phyloP scores from a whole-genome alignment of 2,797 vertebrate genomes.

The Bovichtus variegatus region DNA sequence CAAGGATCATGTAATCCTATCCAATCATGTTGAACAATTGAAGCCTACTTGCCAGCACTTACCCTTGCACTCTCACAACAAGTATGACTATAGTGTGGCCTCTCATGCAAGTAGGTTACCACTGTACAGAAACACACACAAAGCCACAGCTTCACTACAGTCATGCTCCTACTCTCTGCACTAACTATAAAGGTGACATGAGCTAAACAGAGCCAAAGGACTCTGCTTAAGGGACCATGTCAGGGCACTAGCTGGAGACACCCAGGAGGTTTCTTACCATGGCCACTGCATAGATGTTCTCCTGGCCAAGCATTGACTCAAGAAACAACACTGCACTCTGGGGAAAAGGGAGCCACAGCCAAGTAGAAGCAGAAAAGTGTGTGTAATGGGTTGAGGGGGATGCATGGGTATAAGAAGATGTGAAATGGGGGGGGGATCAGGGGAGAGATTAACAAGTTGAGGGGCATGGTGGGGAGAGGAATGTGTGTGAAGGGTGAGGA shows the following conservation, averaged over 20 bases:
- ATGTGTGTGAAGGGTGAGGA: constrained; percentile 56
- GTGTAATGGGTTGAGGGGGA: constrained; percentile 11
- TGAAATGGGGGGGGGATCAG: constrained; percentile 70
- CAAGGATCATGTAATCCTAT: not conserved
- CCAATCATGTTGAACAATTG: constrained; percentile 7
- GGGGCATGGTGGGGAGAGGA: constrained; percentile 41
- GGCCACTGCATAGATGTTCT: constrained; percentile 79
- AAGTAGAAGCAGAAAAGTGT: constrained; percentile 39
- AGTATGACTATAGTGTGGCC: not conserved
- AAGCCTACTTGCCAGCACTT: not conserved
- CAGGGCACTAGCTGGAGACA: constrained; percentile 43
- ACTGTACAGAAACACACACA: constrained; percentile 6
- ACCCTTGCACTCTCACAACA: not conserved
- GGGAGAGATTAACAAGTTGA: constrained; percentile 71
- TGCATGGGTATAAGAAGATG: constrained; percentile 53
- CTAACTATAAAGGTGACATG: constrained; percentile 25
- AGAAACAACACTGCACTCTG: constrained; percentile 85
- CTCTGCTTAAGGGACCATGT: constrained; percentile 41
- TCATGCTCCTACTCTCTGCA: constrained; percentile 35
- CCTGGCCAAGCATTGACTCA: constrained; percentile 84
- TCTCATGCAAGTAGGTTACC: constrained; percentile 57
- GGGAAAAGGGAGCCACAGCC: constrained; percentile 55
- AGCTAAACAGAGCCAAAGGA: constrained; percentile 35
- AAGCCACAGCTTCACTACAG: constrained; percentile 8
- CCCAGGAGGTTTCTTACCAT: constrained; percentile 81